These are phyloP conservation scores for Dryomyza anilis DNA, from an alignment of 2,888 invertebrate genomes.

Conservation along the genomic window DNA sequence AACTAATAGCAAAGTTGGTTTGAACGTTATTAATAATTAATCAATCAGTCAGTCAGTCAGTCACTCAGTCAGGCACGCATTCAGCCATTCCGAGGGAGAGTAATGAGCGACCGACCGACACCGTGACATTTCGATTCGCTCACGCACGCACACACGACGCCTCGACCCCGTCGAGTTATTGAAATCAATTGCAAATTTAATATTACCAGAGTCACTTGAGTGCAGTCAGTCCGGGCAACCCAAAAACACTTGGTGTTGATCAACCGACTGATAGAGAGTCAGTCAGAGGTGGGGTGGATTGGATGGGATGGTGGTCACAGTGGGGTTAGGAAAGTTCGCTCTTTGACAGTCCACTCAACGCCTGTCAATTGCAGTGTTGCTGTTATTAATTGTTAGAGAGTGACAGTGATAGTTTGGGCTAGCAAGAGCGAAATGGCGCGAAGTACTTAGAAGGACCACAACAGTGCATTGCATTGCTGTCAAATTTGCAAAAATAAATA, in stretches of 20 bases:
- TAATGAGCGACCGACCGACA: no score
- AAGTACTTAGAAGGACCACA: no score
- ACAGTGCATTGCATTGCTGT: not conserved
- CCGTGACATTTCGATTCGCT: no score
- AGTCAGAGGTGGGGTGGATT: not conserved
- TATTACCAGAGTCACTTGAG: not conserved
- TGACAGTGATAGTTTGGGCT: no score
- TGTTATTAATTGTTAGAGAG: conserved; percentile 6
- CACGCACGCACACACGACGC: not conserved
- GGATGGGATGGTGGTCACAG: not conserved
- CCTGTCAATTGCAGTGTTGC: conserved; percentile 17
- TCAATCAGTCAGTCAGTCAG: conserved; percentile 1
- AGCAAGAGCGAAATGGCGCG: no score
- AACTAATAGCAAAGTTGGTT: not conserved
- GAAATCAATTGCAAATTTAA: conserved; percentile 8
- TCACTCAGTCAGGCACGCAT: not conserved
- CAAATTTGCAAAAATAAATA: not conserved
- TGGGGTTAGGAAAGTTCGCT: not conserved
- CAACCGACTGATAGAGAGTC: not conserved
- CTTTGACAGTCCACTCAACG: not conserved
- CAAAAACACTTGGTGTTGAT: no score
- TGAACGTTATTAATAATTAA: conserved; percentile 19
- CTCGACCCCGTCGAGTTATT: not conserved
- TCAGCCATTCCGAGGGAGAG: no score
- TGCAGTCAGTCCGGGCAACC: not conserved